Evolutionary conservation across 1,140 invertebrate species (phyloP), one percentile per base, ranked within the genome.

Genomic region (Drosophila tsacasi): DNA sequence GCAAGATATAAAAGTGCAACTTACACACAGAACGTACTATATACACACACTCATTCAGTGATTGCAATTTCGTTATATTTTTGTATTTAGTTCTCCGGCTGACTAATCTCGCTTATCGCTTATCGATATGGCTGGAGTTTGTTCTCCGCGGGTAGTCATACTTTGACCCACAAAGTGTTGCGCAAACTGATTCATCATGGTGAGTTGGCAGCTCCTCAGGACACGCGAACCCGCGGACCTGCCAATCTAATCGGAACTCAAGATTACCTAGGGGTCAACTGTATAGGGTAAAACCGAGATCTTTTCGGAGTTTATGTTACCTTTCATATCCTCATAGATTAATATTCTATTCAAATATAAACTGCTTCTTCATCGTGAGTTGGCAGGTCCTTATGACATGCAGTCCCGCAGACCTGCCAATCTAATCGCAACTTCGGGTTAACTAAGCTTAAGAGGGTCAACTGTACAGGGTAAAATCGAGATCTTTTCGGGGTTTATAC

Each of bases 131-230:
- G 12, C 5, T 8, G 10, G 25, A 50, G 25, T 23, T 17, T 44
- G 10, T 25, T 21, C 40, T 40, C 25, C 4, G 12, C 19, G 35
- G 35, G 6, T n/a, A 55, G 35, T 10, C 54, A 61, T 61, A 65
- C 57, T 23, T 61, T 25, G 37, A 44, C 58, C 63, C 27, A 21
- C 27, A 30, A 3, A 32, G 3, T 4, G 7, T 17, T 3, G 5
- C 7, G 4, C 5, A 66, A 66, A 63, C 17, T 63, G 39, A 63
- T 25, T 62, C 19, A 63, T 62, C 57, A 65, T 15, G 63, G 5
- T 65, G 57, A 44, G 57, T n/a, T 25, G 57, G 27, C 62, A 64
- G 19, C 23, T 58, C 21, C 15, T 30, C 10, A 40, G 52, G 62
- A 64, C 50, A 21, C n/a, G 6, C 12, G 27, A n/a, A 52, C 46